Percentiles rank a stretch among this genome's conserved stretches.
Conservation (phyloP, 2,797 vertebrate species). For the Sarcophilus harrisii region DNA sequence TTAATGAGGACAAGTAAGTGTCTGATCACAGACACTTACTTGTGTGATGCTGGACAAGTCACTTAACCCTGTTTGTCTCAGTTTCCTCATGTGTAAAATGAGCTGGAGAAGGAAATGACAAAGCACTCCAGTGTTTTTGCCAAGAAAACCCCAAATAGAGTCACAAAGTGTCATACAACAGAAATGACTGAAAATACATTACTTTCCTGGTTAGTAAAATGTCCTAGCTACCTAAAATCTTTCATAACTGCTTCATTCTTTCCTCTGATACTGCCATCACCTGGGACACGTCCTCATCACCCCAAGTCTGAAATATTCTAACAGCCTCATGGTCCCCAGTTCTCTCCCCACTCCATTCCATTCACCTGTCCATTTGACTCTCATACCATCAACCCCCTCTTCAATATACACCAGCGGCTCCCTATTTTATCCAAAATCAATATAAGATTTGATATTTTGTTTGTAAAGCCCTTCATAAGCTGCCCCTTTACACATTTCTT, state of each 20-base stretch:
- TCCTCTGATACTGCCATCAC: background rate
- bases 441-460: background rate
- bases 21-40: background rate
- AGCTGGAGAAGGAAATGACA: background rate
- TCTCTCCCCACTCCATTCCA: background rate
- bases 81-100: background rate
- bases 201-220: background rate
- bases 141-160: background rate
- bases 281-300: background rate
- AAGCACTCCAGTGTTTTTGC: background rate
- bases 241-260: background rate
- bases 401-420: background rate
- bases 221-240: background rate
- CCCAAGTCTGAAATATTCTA: background rate
- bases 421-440: background rate
- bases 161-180: background rate
- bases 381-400: background rate
- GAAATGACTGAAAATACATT: background rate
- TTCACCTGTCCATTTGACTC: background rate
- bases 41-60: background rate
- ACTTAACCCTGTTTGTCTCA: background rate
- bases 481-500: background rate
- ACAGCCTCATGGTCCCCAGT: background rate
- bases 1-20: background rate
- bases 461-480: background rate